A percentile compares a stretch with the other conserved stretches of the same genome.
Evolutionary conservation across 1,140 invertebrate species (phyloP).

Genomic region (Halictus rubicundus): DNA sequence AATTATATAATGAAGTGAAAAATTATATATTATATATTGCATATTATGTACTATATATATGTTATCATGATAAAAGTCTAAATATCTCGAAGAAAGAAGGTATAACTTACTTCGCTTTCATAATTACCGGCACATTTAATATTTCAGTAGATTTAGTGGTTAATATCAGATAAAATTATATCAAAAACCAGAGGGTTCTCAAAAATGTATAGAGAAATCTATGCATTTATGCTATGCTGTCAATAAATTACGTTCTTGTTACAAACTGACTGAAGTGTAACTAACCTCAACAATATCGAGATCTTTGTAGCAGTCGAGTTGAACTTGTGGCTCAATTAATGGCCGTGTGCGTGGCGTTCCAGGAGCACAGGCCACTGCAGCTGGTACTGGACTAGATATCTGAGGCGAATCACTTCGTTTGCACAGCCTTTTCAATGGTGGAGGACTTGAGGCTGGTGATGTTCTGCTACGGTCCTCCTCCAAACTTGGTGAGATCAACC

Average conservation of each 20-base stretch:
- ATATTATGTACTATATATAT: too few relatives aligned
- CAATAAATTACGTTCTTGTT: not conserved
- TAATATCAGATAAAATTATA: too few relatives aligned
- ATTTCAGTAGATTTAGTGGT: too few relatives aligned
- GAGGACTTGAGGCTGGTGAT: slow-evolving; percentile 78
- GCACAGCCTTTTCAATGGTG: slow-evolving; percentile 80
- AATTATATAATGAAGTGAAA: too few relatives aligned
- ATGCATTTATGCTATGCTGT: too few relatives aligned
- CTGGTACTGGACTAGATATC: slow-evolving; percentile 79
- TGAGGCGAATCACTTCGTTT: slow-evolving; percentile 80
- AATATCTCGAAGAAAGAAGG: too few relatives aligned
- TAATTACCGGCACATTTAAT: too few relatives aligned
- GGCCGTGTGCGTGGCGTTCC: slow-evolving; percentile 76
- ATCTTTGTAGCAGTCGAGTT: slow-evolving; percentile 80
- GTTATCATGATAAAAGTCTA: too few relatives aligned
- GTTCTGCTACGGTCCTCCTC: slow-evolving; percentile 79
- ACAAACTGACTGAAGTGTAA: slow-evolving; percentile 7
- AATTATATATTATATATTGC: too few relatives aligned
- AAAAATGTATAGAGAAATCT: too few relatives aligned
- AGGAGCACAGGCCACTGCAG: slow-evolving; percentile 70
- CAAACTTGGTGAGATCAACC: slow-evolving; percentile 77
- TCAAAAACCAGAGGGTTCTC: too few relatives aligned
- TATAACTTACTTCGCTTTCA: too few relatives aligned
- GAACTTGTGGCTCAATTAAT: slow-evolving; percentile 79
- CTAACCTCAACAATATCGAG: slow-evolving; percentile 79